A percentile compares a stretch with the other conserved stretches of the same genome.
These are phyloP conservation scores for Halocynthia roretzi DNA, from an alignment of 23 tunicate genomes.

Conservation along the genomic window DNA sequence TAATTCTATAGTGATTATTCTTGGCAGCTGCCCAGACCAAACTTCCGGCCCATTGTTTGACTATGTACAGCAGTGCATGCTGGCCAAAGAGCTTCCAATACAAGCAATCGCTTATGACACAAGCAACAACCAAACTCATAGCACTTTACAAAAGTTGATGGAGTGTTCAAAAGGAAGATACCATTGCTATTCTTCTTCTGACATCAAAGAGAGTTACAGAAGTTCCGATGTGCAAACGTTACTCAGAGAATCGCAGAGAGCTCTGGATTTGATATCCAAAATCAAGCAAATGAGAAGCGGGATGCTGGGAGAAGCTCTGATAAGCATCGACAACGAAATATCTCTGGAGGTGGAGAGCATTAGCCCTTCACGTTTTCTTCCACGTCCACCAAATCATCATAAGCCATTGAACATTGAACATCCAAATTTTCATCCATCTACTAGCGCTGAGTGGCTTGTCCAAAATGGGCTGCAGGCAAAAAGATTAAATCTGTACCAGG, in stretches of 20 bases:
- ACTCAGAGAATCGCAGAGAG: conserved; percentile 78
- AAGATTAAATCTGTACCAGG: conserved; percentile 73
- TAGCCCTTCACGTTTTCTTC: conserved; percentile 62
- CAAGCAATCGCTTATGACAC: conserved; percentile 93
- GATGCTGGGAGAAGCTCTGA: conserved; percentile 91
- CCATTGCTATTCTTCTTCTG: conserved; percentile 80
- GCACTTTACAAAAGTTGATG: conserved; percentile 46
- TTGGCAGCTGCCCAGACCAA: conserved; percentile 92
- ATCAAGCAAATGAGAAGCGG: conserved; percentile 93
- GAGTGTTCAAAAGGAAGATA: conserved; percentile 74
- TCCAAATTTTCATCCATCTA: conserved; percentile 70
- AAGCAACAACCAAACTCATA: conserved; percentile 76
- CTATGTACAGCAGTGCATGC: conserved; percentile 68
- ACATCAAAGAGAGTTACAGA: conserved; percentile 69
- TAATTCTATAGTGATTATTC: conserved; percentile 62
- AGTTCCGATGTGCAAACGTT: conserved; percentile 73
- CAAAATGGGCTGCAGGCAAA: conserved; percentile 64
- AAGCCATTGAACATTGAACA: conserved; percentile 74
- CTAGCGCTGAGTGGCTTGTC: conserved; percentile 47
- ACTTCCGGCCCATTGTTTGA: conserved; percentile 73
- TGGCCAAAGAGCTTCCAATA: conserved; percentile 58
- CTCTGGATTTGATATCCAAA: conserved; percentile 71
- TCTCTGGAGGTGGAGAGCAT: conserved; percentile 61
- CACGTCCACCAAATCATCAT: conserved; percentile 90
- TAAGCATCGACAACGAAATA: conserved; percentile 93